phyloP scores from a whole-genome alignment of 2,797 vertebrate species.

The Numenius phaeopus region DNA sequence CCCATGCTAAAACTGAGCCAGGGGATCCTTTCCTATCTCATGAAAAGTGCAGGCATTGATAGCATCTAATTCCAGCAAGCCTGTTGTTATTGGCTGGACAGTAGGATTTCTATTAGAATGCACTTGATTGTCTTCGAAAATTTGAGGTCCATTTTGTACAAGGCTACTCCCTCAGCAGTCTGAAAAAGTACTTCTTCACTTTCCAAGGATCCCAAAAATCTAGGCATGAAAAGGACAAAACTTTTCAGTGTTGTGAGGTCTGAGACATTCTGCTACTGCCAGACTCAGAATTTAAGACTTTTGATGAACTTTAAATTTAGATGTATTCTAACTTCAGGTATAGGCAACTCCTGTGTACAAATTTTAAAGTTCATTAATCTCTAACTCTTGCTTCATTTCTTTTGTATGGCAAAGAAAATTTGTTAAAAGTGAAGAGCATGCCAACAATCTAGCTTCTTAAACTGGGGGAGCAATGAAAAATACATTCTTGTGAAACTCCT shows the following conservation, averaged over 20 bases:
- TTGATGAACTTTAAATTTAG: neutral
- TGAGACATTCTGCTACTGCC: neutral
- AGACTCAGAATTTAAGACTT: neutral
- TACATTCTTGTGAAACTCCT: neutral
- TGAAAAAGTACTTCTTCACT: neutral
- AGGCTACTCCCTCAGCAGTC: neutral
- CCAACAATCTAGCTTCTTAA: neutral
- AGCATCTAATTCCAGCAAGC: neutral
- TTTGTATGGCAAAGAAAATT: neutral
- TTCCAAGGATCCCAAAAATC: neutral
- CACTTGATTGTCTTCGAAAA: neutral
- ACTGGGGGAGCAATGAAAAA: neutral
- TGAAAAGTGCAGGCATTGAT: neutral
- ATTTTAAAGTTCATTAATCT: neutral
- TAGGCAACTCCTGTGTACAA: neutral
- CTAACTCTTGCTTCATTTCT: neutral
- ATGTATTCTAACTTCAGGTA: neutral
- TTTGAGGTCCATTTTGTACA: neutral
- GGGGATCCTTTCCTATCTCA: neutral
- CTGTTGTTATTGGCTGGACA: neutral
- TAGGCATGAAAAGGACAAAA: neutral
- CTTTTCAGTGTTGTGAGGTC: neutral
- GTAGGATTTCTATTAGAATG: accelerated
- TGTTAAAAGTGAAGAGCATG: neutral
- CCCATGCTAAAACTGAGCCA: neutral